Evolutionary conservation across 2,797 vertebrate species (phyloP).

Genomic region (Darevskia mixta): DNA sequence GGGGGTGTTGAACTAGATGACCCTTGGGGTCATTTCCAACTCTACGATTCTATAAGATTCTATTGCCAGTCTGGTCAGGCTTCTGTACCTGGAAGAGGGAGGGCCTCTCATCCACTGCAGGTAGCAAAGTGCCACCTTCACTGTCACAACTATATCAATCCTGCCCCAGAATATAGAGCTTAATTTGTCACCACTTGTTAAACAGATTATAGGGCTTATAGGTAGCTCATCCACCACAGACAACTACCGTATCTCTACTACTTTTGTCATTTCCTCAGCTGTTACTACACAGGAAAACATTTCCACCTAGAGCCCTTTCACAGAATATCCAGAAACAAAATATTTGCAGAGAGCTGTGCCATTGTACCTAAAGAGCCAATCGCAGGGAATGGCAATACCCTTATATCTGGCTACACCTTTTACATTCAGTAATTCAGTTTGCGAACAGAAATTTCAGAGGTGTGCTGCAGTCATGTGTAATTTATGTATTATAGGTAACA

Average conservation of each 20-base stretch:
- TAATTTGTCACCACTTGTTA: slow-evolving; percentile 40
- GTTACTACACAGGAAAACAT: slow-evolving; percentile 69
- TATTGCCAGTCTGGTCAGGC: neutral
- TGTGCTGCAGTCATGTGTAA: slow-evolving; percentile 19
- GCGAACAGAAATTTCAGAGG: slow-evolving; percentile 58
- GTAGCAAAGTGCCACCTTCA: slow-evolving; percentile 9
- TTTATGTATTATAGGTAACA: neutral
- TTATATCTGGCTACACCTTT: slow-evolving; percentile 52
- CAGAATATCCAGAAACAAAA: slow-evolving; percentile 72
- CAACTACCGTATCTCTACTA: slow-evolving; percentile 51
- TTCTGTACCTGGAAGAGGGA: neutral
- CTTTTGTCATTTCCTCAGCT: slow-evolving; percentile 60
- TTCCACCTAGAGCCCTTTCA: slow-evolving; percentile 79
- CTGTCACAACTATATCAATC: slow-evolving; percentile 44
- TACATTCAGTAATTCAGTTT: slow-evolving; percentile 40
- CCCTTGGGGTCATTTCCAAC: too few relatives aligned
- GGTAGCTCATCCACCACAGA: slow-evolving; percentile 54
- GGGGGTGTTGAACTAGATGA: too few relatives aligned
- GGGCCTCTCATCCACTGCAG: neutral
- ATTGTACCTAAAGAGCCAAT: slow-evolving; percentile 25
- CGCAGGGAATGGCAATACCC: slow-evolving; percentile 37
- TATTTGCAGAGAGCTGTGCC: slow-evolving; percentile 59
- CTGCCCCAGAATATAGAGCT: slow-evolving; percentile 27
- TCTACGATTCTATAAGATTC: neutral
- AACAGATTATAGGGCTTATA: slow-evolving; percentile 19